Evolutionary conservation across 2,888 invertebrate genomes (phyloP).

Genomic region (Parascotia fuliginaria): DNA sequence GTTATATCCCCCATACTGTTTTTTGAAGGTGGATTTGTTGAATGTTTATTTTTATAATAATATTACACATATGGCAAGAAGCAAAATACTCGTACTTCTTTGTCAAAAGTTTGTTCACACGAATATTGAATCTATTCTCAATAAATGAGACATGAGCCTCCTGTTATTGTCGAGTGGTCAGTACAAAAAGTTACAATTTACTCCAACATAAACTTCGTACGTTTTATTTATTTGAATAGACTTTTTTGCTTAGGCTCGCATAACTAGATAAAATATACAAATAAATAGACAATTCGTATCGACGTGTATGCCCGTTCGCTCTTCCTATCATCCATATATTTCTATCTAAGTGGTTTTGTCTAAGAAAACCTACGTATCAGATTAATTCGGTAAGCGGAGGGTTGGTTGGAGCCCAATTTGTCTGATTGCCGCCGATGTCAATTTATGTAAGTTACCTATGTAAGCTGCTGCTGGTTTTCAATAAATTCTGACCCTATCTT

Average conservation of each 20-base stretch:
- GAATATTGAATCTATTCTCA: slow-evolving; percentile 29
- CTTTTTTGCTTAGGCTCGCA: slow-evolving; percentile 30
- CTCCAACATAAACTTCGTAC: slow-evolving; percentile 30
- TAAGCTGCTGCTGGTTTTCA: slow-evolving; percentile 73
- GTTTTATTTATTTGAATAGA: slow-evolving; percentile 28
- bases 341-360: slow-evolving; percentile 73
- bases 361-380: slow-evolving; percentile 82
- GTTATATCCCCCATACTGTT: slow-evolving; percentile 79
- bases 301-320: slow-evolving; percentile 46
- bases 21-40: slow-evolving; percentile 84
- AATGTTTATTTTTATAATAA: slow-evolving; percentile 80
- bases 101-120: slow-evolving; percentile 36
- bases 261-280: slow-evolving; percentile 47
- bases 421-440: slow-evolving; percentile 84
- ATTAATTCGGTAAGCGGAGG: slow-evolving; percentile 81
- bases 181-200: slow-evolving; percentile 24
- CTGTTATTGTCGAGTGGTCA: slow-evolving; percentile 21
- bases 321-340: slow-evolving; percentile 59
- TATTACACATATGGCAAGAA: slow-evolving; percentile 60
- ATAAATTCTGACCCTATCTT: slow-evolving; percentile 83
- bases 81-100: slow-evolving; percentile 44
- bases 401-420: slow-evolving; percentile 85
- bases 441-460: slow-evolving; percentile 78
- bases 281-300: slow-evolving; percentile 54
- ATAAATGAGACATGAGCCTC: slow-evolving; percentile 15